These are phyloP conservation scores for Conus canariensis DNA, from an alignment of 2,888 invertebrate species.

Conservation along the genomic window DNA sequence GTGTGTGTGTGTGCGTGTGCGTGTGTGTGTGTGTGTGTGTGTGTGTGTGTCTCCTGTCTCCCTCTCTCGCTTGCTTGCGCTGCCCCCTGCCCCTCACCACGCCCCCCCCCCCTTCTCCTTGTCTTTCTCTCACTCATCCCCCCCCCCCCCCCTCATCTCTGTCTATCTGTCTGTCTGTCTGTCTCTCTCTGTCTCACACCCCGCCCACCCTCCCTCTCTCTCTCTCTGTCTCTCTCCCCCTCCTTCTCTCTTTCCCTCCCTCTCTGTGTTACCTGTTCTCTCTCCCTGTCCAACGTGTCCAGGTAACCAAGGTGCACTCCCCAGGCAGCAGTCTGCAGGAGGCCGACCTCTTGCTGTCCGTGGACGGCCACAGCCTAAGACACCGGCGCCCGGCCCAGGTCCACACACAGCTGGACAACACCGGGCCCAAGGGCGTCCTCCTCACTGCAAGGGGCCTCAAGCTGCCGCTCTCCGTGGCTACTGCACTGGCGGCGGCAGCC, in stretches of 20 bases:
- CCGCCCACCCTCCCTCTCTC: no score
- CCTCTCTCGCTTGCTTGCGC: no score
- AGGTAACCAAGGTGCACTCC: conserved; percentile 34
- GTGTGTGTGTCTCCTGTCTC: not conserved
- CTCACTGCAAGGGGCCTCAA: conserved; percentile 35
- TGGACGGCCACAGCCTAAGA: conserved; percentile 84
- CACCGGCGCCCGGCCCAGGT: conserved; percentile 39
- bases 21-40: not conserved
- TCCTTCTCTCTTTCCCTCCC: no score
- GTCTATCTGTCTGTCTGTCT: no score
- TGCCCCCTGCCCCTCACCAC: no score
- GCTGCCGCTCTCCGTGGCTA: conserved; percentile 13
- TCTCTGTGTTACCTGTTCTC: not conserved
- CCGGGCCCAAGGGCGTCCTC: conserved; percentile 33
- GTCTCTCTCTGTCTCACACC: no score
- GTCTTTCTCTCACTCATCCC: no score
- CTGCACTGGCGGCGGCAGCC: not conserved
- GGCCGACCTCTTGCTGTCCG: conserved; percentile 94
- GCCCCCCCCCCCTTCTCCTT: no score
- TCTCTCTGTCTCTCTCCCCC: no score
- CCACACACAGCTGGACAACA: conserved; percentile 10
- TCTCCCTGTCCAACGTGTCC: not conserved
- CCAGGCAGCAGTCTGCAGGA: conserved; percentile 75
- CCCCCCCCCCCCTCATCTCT: no score
- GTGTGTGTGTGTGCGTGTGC: not conserved